Evolutionary conservation across 64 coral and sea anemone genomes (phyloP).

Genomic region (Dendronephthya gigantea): DNA sequence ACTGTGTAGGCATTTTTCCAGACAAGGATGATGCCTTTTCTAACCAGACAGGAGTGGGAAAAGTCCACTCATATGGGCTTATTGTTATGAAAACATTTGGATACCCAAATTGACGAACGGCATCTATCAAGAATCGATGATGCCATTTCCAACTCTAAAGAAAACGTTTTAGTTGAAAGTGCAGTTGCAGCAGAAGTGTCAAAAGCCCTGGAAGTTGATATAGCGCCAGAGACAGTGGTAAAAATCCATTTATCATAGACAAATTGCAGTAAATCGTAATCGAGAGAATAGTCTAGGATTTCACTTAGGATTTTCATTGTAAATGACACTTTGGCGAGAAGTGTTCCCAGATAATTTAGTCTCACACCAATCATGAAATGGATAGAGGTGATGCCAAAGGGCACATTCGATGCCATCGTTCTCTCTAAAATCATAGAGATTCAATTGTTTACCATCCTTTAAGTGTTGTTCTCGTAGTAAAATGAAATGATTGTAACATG

Average conservation of each 20-base stretch:
- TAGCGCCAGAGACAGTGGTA: not conserved
- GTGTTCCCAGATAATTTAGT: no score
- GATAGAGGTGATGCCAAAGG: no score
- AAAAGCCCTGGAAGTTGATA: not conserved
- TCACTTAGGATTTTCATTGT: not conserved
- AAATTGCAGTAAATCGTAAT: not conserved
- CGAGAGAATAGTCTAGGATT: not conserved
- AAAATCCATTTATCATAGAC: not conserved
- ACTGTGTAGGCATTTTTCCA: not conserved
- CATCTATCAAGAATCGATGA: not conserved
- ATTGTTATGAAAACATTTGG: slow-evolving; percentile 20
- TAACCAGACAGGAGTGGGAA: slow-evolving; percentile 21
- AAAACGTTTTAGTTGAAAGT: not conserved
- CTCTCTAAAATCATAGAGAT: no score
- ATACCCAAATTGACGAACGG: not conserved
- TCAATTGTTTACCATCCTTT: no score
- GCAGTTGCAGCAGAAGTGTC: not conserved
- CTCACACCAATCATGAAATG: no score
- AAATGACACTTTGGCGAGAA: slow-evolving; percentile 6
- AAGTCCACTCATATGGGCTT: slow-evolving; percentile 30
- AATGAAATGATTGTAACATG: no score
- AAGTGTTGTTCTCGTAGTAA: no score
- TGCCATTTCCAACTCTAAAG: not conserved
- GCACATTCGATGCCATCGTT: no score
- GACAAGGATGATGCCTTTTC: not conserved